phyloP scores from a whole-genome alignment of 2,888 invertebrate species.

The Dendrolimus pini region DNA sequence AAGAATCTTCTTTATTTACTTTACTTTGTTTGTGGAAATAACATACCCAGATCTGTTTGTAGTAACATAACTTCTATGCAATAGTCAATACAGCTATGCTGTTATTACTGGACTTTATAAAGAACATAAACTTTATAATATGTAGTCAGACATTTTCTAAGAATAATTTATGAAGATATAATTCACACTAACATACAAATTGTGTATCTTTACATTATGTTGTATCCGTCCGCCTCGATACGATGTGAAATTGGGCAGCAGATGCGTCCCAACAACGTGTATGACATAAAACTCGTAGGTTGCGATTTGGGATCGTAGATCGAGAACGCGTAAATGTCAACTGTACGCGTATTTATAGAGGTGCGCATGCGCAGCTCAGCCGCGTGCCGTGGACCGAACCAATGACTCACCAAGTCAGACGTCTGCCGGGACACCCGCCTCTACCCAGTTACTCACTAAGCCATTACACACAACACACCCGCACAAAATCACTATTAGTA shows the following conservation, averaged over 20 bases:
- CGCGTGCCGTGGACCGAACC: conserved; percentile 39
- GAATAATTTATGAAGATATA: too few relatives aligned
- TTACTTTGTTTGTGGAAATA: too few relatives aligned
- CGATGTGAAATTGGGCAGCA: conserved; percentile 6
- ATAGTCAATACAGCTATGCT: too few relatives aligned
- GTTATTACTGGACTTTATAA: too few relatives aligned
- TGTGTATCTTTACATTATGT: not conserved
- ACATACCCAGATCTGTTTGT: too few relatives aligned
- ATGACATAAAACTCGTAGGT: conserved; percentile 35
- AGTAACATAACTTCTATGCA: too few relatives aligned
- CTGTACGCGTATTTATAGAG: conserved; percentile 63
- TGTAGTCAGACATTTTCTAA: too few relatives aligned
- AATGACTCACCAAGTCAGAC: conserved; percentile 58
- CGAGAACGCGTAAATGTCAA: conserved; percentile 70
- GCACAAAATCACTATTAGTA: conserved; percentile 30
- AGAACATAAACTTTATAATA: too few relatives aligned
- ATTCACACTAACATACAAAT: too few relatives aligned
- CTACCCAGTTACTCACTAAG: conserved; percentile 23
- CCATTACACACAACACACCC: conserved; percentile 19
- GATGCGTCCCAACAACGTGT: conserved; percentile 12
- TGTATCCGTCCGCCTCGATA: conserved; percentile 4
- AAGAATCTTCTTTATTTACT: too few relatives aligned
- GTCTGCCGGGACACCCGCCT: conserved; percentile 62
- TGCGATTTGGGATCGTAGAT: conserved; percentile 52
- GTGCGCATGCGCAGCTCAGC: conserved; percentile 28